Percentiles rank a stretch among this genome's conserved stretches.
Evolutionary conservation across 1,140 invertebrate genomes (phyloP).

Genomic region (Zophobas morio): DNA sequence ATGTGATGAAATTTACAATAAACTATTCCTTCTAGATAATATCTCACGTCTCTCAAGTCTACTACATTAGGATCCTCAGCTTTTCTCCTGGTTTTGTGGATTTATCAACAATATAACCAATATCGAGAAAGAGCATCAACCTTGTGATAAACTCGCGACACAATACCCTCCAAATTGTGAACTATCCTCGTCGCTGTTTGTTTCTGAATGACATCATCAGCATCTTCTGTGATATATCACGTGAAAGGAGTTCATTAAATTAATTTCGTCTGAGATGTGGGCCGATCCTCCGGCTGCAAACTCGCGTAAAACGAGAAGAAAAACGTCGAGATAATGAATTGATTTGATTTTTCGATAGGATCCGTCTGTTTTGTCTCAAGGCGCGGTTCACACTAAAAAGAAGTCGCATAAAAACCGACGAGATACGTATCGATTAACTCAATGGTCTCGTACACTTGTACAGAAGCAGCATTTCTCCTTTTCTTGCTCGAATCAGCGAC

Average conservation of each 20-base stretch:
- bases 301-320: conserved; percentile 6
- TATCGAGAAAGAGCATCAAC: too few species aligned
- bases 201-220: neutral
- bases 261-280: conserved; percentile 28
- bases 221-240: conserved; percentile 24
- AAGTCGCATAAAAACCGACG: conserved; percentile 17
- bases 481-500: conserved; percentile 9
- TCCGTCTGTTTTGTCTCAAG: conserved; percentile 34
- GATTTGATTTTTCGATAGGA: conserved; percentile 42
- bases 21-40: too few species aligned
- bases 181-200: neutral
- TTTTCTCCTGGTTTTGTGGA: too few species aligned
- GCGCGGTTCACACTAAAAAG: conserved; percentile 8
- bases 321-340: conserved; percentile 43
- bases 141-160: too few species aligned
- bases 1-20: too few species aligned
- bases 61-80: too few species aligned
- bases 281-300: neutral
- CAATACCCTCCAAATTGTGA: too few species aligned
- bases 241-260: conserved; percentile 25
- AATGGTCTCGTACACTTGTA: conserved; percentile 3
- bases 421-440: conserved; percentile 37
- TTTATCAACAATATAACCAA: too few species aligned
- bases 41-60: too few species aligned
- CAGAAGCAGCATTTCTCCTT: conserved; percentile 5